Conservation (phyloP, 92 coral and sea anemone species). For the Porites divaricata region DNA sequence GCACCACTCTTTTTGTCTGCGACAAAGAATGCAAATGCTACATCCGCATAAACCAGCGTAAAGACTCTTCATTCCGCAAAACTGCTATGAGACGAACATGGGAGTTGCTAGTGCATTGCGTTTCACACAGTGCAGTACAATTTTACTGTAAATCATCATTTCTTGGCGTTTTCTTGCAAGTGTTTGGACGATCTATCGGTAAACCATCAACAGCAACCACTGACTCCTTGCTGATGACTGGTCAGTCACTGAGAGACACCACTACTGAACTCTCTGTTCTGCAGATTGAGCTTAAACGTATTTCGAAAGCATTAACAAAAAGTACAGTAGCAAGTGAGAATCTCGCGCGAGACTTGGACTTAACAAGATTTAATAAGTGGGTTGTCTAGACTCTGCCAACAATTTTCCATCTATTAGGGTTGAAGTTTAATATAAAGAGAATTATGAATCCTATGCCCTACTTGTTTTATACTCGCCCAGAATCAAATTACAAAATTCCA, state of each 20-base stretch:
- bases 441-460: constrained; percentile 29
- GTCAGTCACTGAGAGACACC: constrained; percentile 17
- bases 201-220: constrained; percentile 19
- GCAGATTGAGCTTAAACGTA: background rate
- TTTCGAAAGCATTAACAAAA: constrained; percentile 25
- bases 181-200: constrained; percentile 32
- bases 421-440: constrained; percentile 39
- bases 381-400: constrained; percentile 52
- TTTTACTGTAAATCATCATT: constrained; percentile 29
- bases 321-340: constrained; percentile 7
- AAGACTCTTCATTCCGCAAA: no score
- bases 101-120: constrained; percentile 18
- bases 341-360: constrained; percentile 32
- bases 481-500: constrained; percentile 37
- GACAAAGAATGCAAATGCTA: no score
- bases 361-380: constrained; percentile 24
- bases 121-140: constrained; percentile 8
- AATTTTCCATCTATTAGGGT: constrained; percentile 47
- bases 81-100: constrained; percentile 9
- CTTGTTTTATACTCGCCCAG: constrained; percentile 41
- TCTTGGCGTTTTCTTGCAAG: constrained; percentile 29
- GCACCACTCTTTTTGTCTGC: no score
- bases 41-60: no score
- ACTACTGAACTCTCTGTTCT: constrained; percentile 2
- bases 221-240: constrained; percentile 15